Evolutionary conservation across 2,888 invertebrate species (phyloP).

Genomic region (Thumatha senex): DNA sequence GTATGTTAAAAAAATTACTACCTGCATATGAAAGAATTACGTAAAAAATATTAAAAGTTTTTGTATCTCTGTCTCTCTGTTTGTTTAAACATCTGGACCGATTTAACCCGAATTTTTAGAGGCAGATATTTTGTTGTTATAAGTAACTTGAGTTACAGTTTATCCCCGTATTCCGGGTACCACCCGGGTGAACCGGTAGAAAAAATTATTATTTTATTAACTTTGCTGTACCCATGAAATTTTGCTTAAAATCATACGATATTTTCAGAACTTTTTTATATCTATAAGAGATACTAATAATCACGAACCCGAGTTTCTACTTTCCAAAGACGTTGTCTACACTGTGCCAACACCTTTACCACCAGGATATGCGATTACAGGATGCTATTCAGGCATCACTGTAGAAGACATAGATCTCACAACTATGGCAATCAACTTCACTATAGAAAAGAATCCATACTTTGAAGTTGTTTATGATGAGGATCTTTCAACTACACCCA

Average conservation of each 20-base stretch:
- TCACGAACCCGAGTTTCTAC: conserved; percentile 65
- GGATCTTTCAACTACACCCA: conserved; percentile 41
- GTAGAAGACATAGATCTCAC: conserved; percentile 81
- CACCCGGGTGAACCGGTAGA: no score
- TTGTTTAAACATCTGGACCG: no score
- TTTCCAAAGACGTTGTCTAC: conserved; percentile 54
- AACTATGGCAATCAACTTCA: conserved; percentile 64
- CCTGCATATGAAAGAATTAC: no score
- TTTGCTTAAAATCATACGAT: neutral
- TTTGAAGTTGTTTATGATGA: conserved; percentile 62
- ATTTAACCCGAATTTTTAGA: no score
- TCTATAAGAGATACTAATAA: conserved; percentile 78
- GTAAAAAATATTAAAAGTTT: no score
- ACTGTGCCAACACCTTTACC: conserved; percentile 75
- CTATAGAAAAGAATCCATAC: conserved; percentile 59
- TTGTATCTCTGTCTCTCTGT: no score
- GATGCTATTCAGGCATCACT: conserved; percentile 64
- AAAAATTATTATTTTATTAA: no score
- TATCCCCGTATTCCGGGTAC: no score
- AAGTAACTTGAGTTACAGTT: no score
- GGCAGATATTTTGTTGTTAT: no score
- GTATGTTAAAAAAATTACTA: no score
- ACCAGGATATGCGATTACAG: conserved; percentile 66
- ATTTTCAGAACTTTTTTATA: conserved; percentile 65
- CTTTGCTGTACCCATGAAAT: no score